These are phyloP conservation scores for Exocentrus adspersus DNA, from an alignment of 2,888 invertebrate genomes.

Conservation along the genomic window DNA sequence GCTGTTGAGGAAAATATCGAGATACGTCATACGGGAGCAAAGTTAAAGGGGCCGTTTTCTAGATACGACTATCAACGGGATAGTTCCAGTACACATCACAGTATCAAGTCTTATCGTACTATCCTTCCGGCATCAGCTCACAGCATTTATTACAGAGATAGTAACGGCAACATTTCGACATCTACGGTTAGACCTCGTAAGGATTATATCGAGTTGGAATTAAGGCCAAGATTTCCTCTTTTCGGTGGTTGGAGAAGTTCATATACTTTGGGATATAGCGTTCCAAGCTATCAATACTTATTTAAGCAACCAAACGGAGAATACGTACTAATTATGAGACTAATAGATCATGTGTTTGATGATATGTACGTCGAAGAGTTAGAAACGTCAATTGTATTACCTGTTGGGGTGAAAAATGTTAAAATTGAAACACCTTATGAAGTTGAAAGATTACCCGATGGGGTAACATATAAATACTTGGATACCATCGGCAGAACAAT, in stretches of 20 bases:
- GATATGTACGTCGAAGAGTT: conserved; percentile 95
- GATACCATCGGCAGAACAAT: conserved; percentile 94
- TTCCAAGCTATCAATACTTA: conserved; percentile 96
- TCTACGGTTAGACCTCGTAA: conserved; percentile 89
- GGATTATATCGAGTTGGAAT: conserved; percentile 93
- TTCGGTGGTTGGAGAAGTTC: conserved; percentile 99
- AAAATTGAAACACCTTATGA: conserved; percentile 84
- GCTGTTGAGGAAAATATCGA: conserved; percentile 96
- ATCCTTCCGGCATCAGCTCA: conserved; percentile 86
- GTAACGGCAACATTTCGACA: conserved; percentile 99
- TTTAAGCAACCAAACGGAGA: conserved; percentile 78
- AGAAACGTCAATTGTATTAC: conserved; percentile 88
- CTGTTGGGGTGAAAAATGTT: conserved; percentile 89
- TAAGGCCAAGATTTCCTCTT: conserved; percentile 96
- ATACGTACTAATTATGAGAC: conserved; percentile 89
- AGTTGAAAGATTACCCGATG: conserved; percentile 78
- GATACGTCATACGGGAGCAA: conserved; percentile 91
- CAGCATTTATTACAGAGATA: conserved; percentile 97
- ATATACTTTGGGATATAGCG: conserved; percentile 91
- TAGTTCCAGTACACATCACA: conserved; percentile 85
- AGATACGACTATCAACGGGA: conserved; percentile 97
- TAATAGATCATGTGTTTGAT: conserved; percentile 97
- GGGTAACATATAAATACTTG: conserved; percentile 90
- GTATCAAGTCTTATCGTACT: conserved; percentile 92
- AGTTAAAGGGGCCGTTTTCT: conserved; percentile 93